phyloP scores from a whole-genome alignment of 2,888 invertebrate genomes.

The Prenolepis imparis region DNA sequence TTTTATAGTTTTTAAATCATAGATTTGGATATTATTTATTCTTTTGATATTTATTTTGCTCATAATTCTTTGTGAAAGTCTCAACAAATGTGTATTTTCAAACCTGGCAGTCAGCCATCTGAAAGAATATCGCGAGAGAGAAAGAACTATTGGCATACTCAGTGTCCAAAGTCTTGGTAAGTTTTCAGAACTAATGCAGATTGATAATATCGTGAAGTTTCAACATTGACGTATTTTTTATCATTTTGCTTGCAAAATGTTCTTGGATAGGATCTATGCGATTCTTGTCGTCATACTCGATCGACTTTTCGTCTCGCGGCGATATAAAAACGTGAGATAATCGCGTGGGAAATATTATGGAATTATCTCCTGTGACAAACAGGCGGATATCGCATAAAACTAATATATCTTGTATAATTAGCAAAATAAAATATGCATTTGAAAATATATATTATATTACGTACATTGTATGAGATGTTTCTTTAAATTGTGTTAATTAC shows the following conservation, averaged over 20 bases:
- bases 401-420: neutral
- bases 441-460: too few species aligned
- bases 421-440: too few species aligned
- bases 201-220: conserved; percentile 30
- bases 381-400: neutral
- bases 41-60: neutral
- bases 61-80: neutral
- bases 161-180: conserved; percentile 45
- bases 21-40: neutral
- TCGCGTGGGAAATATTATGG: conserved; percentile 23
- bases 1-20: conserved; percentile 8
- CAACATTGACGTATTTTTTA: conserved; percentile 55
- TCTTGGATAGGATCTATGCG: conserved; percentile 14
- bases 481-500: too few species aligned
- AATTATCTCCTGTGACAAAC: conserved; percentile 24
- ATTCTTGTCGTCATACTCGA: conserved; percentile 42
- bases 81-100: conserved; percentile 17
- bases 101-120: conserved; percentile 45
- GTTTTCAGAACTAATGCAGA: conserved; percentile 12
- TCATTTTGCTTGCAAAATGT: conserved; percentile 44
- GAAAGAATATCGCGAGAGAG: conserved; percentile 30
- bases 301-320: conserved; percentile 40
- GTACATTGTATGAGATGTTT: too few species aligned
- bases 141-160: conserved; percentile 46
- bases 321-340: conserved; percentile 50